Base-by-base conservation (phyloP, 2,888 invertebrate genomes). In the Synergus japonicus region DNA sequence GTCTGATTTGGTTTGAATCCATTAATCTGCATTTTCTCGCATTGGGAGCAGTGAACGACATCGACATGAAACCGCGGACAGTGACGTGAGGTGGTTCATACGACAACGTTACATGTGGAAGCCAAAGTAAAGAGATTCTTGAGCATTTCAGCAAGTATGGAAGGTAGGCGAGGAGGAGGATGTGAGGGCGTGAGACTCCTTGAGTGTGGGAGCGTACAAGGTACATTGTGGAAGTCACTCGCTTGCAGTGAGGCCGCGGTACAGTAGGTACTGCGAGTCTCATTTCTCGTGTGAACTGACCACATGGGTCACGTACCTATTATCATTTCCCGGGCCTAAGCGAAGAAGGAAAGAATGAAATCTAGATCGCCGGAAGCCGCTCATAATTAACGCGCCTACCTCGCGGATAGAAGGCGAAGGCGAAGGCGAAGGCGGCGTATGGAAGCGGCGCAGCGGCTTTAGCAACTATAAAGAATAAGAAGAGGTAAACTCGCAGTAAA, bases 301-400 rank as follows among this genome's bases (percentile, higher is more conserved):
- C 92, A 92, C 92, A 91, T 89, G 92, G 92, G 92, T 92, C 92
- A 92, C 92, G 92, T 91, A 90, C 90, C 90, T 92, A 92, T 92
- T 91, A 92, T 92, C 91, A 91, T 92, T 91, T 91, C 90, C 92
- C 90, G 88, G 83, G 86, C 83, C 86, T 87, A 87, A 87, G 88
- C 86, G 85, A 76, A 83, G 86, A 85, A 86, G 88, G 87, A 90
- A 91, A 92, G 91, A 92, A 92, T 92, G 92, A 92, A 92, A 92
- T 92, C 92, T 92, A 92, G 92, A 92, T 92, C 92, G 92, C 92
- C 92, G 92, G 92, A 92, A 92, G 92, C 90, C 86, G 86, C 89
- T 90, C 90, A 89, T 92, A 92, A 92, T 92, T 92, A 92, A 92
- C 91, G 91, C 91, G 87, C 29, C 29, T 29, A 29, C 87, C 86